Evolutionary conservation across 1,140 invertebrate genomes (phyloP), one percentile per base, ranked within the genome.

Genomic region (Camponotus floridanus): DNA sequence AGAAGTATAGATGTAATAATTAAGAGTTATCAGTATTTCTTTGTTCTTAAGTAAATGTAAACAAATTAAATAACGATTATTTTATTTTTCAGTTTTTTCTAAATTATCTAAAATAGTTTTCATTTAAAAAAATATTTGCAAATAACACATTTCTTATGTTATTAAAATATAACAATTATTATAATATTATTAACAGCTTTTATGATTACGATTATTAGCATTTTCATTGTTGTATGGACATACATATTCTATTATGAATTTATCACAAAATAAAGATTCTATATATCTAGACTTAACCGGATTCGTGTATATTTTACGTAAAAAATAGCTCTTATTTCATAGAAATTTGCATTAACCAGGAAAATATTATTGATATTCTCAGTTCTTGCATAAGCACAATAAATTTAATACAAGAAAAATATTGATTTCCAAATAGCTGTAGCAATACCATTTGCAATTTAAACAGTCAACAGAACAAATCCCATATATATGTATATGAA

Each of bases 361-460:
- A 45, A 9, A 2, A 65, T 65, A 59, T 74, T 55, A 36, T 83
- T 83, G 48, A 39, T 70, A 57, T 61, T 73, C 51, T 13, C 7
- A 1, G 8, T 4, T 74, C 7, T 73, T 83, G 11, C 9, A 62
- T 31, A 76, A 62, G 31, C 45, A 51, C 39, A 39, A 76, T 85
- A 78, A 78, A 85, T 85, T 55, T 9, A 55, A 78, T 55, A 31
- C 26, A 78, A 85, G 33, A 64, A 64, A 85, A 85, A 78, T 57
- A 64, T 65, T 78, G 6, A 78, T 65, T 67, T 0, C 39, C 55
- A 61, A 83, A 73, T n/a, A 73, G 26, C 26, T 7, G 31, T 61
- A 39, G 18, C 13, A 61, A 57, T 33, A 48, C 62, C 11, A 84
- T 78, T 78, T 64, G 45, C 45, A 64, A 65, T 84, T 84, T 76